These are phyloP conservation scores for Thermophis baileyi DNA, from an alignment of 2,113 vertebrate species.

Conservation along the genomic window DNA sequence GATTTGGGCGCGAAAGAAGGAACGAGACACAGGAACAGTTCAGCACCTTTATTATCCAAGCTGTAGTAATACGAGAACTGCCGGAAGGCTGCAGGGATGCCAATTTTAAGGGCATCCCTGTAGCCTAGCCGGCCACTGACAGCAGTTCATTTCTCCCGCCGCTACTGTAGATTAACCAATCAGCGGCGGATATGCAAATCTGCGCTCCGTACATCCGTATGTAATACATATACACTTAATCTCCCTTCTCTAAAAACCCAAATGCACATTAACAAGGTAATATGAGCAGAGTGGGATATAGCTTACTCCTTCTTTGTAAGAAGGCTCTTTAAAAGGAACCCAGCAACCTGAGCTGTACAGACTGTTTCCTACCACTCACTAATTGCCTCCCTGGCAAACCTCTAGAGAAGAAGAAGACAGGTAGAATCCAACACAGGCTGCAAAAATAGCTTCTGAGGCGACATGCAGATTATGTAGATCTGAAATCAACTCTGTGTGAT, in stretches of 20 bases:
- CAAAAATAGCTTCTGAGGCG: neutral
- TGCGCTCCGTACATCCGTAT: no score
- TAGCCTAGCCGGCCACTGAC: no score
- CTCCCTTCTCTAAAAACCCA: neutral
- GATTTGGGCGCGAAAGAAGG: no score
- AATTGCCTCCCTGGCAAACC: neutral
- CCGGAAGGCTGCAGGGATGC: no score
- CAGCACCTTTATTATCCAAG: no score
- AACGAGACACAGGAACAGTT: no score
- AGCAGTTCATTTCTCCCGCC: no score
- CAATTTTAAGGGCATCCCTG: no score
- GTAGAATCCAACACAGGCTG: neutral
- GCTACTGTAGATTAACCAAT: no score
- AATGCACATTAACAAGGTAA: neutral
- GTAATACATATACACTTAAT: no score
- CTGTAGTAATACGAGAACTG: no score
- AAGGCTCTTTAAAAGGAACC: neutral
- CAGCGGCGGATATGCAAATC: no score
- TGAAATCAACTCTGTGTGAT: neutral
- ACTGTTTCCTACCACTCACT: neutral
- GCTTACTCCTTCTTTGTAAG: neutral
- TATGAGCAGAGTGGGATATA: neutral
- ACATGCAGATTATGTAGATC: neutral
- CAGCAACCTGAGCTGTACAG: neutral
- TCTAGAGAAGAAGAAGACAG: neutral